These are phyloP conservation scores for Drosophila sp. DNA, from an alignment of 1,140 invertebrate species.

Conservation along the genomic window DNA sequence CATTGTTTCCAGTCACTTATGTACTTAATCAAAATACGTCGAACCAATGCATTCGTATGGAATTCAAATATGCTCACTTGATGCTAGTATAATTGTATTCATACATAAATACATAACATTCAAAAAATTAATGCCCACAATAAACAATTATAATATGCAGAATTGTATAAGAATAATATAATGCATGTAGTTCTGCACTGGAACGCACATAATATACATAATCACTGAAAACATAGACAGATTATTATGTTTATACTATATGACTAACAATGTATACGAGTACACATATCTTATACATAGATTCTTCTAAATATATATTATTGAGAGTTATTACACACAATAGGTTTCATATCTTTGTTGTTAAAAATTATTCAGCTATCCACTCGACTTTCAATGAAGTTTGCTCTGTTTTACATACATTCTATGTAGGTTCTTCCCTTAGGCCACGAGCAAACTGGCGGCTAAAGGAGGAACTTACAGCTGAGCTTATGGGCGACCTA, in stretches of 20 bases:
- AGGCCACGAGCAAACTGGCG: too few species aligned
- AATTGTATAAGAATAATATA: conserved; percentile 61
- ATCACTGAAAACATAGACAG: conserved; percentile 67
- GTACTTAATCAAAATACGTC: not conserved
- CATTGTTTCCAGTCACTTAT: too few species aligned
- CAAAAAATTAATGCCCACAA: conserved; percentile 78
- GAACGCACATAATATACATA: conserved; percentile 74
- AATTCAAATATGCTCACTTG: not conserved
- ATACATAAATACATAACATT: conserved; percentile 71
- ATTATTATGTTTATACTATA: conserved; percentile 34
- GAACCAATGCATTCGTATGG: conserved; percentile 7
- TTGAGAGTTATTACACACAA: too few species aligned
- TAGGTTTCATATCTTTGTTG: too few species aligned
- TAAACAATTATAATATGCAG: conserved; percentile 58
- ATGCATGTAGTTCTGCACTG: conserved; percentile 53
- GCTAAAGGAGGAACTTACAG: too few species aligned
- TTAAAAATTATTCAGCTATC: too few species aligned
- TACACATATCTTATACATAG: conserved; percentile 34
- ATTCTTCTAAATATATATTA: conserved; percentile 30
- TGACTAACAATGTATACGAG: conserved; percentile 18
- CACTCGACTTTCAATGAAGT: too few species aligned
- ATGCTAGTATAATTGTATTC: conserved; percentile 34
- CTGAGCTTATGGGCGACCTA: too few species aligned
- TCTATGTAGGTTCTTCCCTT: too few species aligned
- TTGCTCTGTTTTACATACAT: too few species aligned